These are phyloP conservation scores for Folsomia manolachei DNA, from an alignment of 2,888 invertebrate genomes.

Conservation along the genomic window DNA sequence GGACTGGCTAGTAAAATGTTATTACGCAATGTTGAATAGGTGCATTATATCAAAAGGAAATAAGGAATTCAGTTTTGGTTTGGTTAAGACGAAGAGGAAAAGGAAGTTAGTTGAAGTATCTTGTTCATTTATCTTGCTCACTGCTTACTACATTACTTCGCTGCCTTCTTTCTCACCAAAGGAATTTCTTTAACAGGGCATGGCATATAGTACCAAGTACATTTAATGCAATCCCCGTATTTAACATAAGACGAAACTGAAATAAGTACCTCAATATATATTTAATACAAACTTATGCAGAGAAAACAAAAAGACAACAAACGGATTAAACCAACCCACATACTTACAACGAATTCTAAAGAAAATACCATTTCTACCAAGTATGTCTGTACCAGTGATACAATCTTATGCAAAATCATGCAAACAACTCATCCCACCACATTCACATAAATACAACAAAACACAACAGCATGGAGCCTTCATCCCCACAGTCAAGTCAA, in stretches of 20 bases:
- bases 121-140: constrained; percentile 23
- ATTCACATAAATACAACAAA: no score
- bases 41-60: constrained; percentile 13
- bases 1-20: constrained; percentile 4
- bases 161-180: background rate
- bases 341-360: background rate
- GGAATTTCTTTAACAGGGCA: constrained; percentile 7
- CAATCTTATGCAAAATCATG: no score
- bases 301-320: background rate
- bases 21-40: constrained; percentile 4
- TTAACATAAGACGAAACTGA: background rate
- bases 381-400: no score
- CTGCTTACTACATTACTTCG: background rate
- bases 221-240: constrained; percentile 12
- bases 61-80: constrained; percentile 8
- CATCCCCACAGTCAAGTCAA: no score
- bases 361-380: background rate
- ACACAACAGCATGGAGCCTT: background rate
- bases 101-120: constrained; percentile 1
- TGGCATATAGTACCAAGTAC: constrained; percentile 14
- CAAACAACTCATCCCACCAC: no score
- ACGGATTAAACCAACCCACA: background rate
- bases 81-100: constrained; percentile 5
- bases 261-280: background rate
- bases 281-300: background rate